These are phyloP conservation scores for Palythoa grandiflora DNA, from an alignment of 92 coral and sea anemone species.

Conservation along the genomic window DNA sequence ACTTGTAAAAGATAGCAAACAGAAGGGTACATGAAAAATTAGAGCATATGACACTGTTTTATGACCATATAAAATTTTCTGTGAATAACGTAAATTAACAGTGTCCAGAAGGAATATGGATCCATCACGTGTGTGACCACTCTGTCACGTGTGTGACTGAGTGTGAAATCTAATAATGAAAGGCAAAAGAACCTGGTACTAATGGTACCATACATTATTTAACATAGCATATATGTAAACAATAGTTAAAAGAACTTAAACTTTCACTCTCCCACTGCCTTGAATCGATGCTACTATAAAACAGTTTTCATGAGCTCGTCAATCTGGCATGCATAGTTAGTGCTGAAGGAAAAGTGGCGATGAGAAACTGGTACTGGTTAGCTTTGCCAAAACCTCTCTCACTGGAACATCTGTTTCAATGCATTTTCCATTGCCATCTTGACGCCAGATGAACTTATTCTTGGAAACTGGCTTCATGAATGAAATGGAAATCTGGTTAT, in stretches of 20 bases:
- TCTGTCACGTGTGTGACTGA: constrained; percentile 60
- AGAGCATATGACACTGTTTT: constrained; percentile 29
- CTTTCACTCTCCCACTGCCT: constrained; percentile 10
- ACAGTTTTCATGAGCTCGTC: constrained; percentile 42
- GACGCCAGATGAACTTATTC: neutral
- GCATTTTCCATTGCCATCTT: constrained; percentile 28
- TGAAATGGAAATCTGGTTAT: constrained; percentile 48
- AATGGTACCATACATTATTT: constrained; percentile 22
- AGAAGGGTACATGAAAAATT: constrained; percentile 21
- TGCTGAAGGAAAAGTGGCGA: constrained; percentile 45
- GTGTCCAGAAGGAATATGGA: constrained; percentile 13
- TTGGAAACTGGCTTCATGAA: constrained; percentile 54
- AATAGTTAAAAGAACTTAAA: neutral
- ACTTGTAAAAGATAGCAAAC: constrained; percentile 22
- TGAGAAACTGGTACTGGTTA: constrained; percentile 44
- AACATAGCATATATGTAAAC: constrained; percentile 28
- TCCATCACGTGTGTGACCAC: constrained; percentile 50
- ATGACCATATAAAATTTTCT: constrained; percentile 20
- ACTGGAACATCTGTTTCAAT: constrained; percentile 47
- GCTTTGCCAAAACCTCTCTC: constrained; percentile 50
- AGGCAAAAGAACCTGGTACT: constrained; percentile 21
- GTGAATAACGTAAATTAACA: constrained; percentile 29
- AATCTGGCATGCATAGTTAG: constrained; percentile 25
- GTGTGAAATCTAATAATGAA: constrained; percentile 51
- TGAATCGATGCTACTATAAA: constrained; percentile 21